Percentiles rank a stretch among this genome's conserved stretches.
Conservation (phyloP, 2,888 invertebrate species). For the Saturnia japonica region DNA sequence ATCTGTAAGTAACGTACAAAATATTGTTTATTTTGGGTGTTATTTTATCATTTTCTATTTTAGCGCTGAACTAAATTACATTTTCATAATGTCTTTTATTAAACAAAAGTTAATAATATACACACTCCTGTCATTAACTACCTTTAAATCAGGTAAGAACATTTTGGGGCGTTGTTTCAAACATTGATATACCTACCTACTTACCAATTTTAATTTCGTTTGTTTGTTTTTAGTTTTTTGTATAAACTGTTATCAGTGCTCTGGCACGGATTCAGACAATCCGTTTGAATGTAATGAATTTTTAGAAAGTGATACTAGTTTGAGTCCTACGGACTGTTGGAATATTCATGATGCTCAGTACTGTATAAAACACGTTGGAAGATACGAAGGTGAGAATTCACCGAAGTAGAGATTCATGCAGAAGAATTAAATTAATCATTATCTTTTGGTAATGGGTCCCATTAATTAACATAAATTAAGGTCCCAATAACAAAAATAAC, state of each 20-base stretch:
- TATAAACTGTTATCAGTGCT: conserved; percentile 94
- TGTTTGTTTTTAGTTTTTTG: conserved; percentile 79
- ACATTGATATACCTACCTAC: conserved; percentile 24
- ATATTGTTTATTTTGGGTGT: background rate
- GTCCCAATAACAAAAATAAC: background rate
- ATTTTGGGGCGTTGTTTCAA: conserved; percentile 49
- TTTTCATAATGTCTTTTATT: conserved; percentile 36
- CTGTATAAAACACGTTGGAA: conserved; percentile 96
- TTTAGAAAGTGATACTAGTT: conserved; percentile 84
- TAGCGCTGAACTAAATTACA: conserved; percentile 17
- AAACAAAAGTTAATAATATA: conserved; percentile 34
- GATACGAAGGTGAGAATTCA: conserved; percentile 89
- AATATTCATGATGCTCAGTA: conserved; percentile 92
- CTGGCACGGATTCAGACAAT: conserved; percentile 88
- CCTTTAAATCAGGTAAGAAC: conserved; percentile 54
- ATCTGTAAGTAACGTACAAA: background rate
- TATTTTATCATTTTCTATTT: conserved; percentile 4
- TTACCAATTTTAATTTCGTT: conserved; percentile 21
- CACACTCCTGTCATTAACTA: conserved; percentile 39
- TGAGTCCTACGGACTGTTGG: conserved; percentile 87
- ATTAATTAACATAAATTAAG: conserved; percentile 20
- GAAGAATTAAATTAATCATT: conserved; percentile 4
- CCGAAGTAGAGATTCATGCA: conserved; percentile 11
- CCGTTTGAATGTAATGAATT: conserved; percentile 94
- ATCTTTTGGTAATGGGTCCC: background rate